Base-by-base conservation (phyloP, 1,140 invertebrate genomes). In the Drosophila kohkoa region DNA sequence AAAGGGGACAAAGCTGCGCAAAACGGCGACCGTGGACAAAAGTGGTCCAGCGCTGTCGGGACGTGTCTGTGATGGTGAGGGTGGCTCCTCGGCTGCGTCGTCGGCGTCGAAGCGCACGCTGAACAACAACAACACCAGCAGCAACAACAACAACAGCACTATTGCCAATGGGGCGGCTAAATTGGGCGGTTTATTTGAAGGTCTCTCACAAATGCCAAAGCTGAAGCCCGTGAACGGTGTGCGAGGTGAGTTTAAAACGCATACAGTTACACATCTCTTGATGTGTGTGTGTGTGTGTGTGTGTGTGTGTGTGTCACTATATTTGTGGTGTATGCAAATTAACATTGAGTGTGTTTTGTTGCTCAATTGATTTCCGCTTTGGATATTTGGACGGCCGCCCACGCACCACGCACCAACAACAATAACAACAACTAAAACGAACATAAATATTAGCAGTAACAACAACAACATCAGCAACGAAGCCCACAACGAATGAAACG, bases 21-120 rank as follows among this genome's bases (percentile, higher is more conserved):
- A 98, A 93, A 95, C 97, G 65, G 95, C 96, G 1, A 98, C 97
- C 5, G 96, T 97, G 85, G 98, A 98, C 91, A 96, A 97, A 93
- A 98, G 97, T 94, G 95, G 95, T 45, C 97, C 98, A 1, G 87
- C 95, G 60, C 93, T 98, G 69, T 92, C 94, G 75, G 96, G 96
- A 65, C 49, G 86, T 66, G 20, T 89, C 48, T 55, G 85, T 7
- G 82, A 83, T 15, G 65, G 59, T 16, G 68, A 43, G 0, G 38
- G 30, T 6, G 60, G 30, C 76, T 93, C 91, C 81, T 28, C 16
- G 4, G 54, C 32, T 38, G 79, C 93, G 4, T 92, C 88, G 57
- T 79, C 91, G 4, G 91, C 93, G 41, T 63, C 90, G 51, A 91
- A 94, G 65, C 75, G 86, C 8, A 65, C 75, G 15, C 81, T 88